phyloP scores from a whole-genome alignment of 2,113 vertebrate species.

The Platysteira castanea region DNA sequence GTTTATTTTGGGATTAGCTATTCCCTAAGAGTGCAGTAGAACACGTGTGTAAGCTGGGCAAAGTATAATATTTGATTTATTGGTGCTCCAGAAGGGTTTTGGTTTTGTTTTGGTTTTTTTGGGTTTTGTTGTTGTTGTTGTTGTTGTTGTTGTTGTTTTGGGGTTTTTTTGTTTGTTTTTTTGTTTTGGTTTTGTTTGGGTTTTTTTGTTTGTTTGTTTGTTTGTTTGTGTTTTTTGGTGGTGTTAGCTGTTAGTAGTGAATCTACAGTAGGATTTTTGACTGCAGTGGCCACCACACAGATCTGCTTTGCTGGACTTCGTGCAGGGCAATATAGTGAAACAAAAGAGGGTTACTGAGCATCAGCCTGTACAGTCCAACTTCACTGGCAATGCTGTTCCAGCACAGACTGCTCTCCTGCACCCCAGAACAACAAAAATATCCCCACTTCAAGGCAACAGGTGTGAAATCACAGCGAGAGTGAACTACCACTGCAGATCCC shows the following conservation, averaged over 20 bases:
- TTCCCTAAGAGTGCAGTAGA: background rate
- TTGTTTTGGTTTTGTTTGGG: no score
- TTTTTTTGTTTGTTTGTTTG: no score
- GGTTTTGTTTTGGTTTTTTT: background rate
- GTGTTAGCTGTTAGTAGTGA: background rate
- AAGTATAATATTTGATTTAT: background rate
- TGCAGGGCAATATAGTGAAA: background rate
- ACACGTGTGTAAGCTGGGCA: fast-evolving
- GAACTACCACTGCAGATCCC: background rate
- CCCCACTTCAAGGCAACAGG: background rate
- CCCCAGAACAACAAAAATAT: background rate
- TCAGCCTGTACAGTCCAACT: background rate
- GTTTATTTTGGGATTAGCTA: background rate
- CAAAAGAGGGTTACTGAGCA: background rate
- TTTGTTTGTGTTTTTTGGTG: no score
- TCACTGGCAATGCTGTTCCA: background rate
- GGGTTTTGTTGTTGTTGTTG: no score
- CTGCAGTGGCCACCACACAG: background rate
- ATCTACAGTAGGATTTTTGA: background rate
- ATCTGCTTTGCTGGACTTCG: background rate
- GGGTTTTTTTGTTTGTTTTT: no score
- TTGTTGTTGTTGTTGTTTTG: no score
- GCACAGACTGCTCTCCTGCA: background rate
- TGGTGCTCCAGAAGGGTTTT: background rate
- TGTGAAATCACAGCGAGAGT: background rate